Percentiles rank a stretch among this genome's conserved stretches.
These are phyloP conservation scores for Aphaenogaster floridana DNA, from an alignment of 1,140 invertebrate species.

Conservation along the genomic window DNA sequence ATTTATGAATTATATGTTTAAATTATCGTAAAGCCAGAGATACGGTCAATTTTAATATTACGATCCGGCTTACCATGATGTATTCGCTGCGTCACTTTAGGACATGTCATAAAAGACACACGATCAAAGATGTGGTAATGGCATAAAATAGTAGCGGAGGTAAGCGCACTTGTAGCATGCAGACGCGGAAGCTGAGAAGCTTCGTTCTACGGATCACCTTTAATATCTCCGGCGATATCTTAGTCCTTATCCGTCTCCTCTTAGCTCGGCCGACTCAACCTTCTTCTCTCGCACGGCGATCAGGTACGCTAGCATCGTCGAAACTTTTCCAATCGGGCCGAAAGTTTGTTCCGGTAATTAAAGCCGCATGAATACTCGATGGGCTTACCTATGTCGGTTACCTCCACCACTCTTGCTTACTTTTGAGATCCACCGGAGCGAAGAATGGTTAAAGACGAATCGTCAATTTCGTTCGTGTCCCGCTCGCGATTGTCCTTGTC, in stretches of 20 bases:
- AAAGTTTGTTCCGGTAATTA: constrained; percentile 87
- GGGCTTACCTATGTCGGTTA: constrained; percentile 81
- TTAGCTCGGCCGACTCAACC: background rate
- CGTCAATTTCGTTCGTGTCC: constrained; percentile 40
- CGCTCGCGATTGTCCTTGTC: constrained; percentile 11
- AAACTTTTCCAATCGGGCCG: constrained; percentile 86
- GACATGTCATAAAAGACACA: constrained; percentile 27
- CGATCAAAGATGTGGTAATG: constrained; percentile 51
- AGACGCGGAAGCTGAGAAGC: constrained; percentile 7
- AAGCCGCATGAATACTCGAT: constrained; percentile 86
- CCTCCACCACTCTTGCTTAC: constrained; percentile 51
- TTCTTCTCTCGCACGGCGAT: constrained; percentile 74
- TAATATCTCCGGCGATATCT: constrained; percentile 48
- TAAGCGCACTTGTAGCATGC: constrained; percentile 26
- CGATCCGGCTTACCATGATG: background rate
- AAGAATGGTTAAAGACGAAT: constrained; percentile 58
- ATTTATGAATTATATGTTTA: background rate
- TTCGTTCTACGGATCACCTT: constrained; percentile 44
- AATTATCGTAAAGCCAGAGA: background rate
- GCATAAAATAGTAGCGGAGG: constrained; percentile 7
- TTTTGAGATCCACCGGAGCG: constrained; percentile 55
- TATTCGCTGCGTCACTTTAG: constrained; percentile 21
- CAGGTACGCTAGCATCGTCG: constrained; percentile 84
- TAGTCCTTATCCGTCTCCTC: constrained; percentile 36
- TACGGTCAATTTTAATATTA: constrained; percentile 1